Base-by-base conservation (phyloP, 2,113 vertebrate species). In the Emydura subglobosa region DNA sequence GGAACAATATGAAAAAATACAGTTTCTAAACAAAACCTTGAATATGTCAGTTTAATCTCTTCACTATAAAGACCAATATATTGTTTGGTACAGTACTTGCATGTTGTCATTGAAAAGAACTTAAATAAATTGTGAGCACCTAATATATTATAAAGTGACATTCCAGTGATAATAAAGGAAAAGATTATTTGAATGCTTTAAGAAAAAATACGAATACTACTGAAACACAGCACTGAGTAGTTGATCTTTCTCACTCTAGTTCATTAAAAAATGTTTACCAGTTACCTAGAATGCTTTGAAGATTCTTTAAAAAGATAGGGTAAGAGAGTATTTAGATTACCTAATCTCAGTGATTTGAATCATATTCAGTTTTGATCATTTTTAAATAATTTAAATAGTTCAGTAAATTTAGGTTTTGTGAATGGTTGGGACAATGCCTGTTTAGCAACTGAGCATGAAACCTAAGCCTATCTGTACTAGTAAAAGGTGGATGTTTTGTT, bases 81-180 rank as follows among this genome's bases (percentile, higher is more conserved):
- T 90, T 85, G 3, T 80, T 97, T 94, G 78, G 39, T 42, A 94
- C 39, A 44, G 86, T 85, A 59, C 65, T 76, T 96, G 82, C 29
- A 79, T 10, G n/a, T 34, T 90, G 16, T 29, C 88, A 21, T 25
- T 84, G 53, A 86, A 97, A 92, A 87, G 85, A 90, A 50, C n/a
- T 50, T 50, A 44, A 85, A 21, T 44, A 22, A 89, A 92, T 79
- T 50, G 53, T 95, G 51, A 89, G 42, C 19, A 85, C 6, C 85
- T 86, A 24, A 12, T 79, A 76, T 21, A 24, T 53, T 92, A 2
- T 34, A 82, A 93, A 83, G 31, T 89, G 51, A 88, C 94, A 95
- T 76, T 83, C 27, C 88, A 81, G 50, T 42, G 86, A 87, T 47
- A 96, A 54, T 92, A 80, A 87, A 86, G 59, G 44, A 82, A 47